phyloP scores from a whole-genome alignment of 2,113 vertebrate species.

The Phrynosoma platyrhinos region DNA sequence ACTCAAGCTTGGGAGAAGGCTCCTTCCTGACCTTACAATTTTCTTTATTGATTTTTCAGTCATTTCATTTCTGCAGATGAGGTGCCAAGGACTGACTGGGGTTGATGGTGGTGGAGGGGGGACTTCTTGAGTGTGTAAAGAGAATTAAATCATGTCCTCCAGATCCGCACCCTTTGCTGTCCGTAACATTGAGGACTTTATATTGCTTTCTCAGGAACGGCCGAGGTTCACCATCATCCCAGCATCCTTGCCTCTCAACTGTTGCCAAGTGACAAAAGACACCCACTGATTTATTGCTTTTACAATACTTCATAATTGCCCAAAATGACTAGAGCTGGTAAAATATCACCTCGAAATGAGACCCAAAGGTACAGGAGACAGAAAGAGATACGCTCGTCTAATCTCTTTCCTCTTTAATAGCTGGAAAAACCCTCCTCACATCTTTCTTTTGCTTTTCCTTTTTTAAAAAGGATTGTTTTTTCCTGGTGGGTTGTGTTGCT shows the following conservation, averaged over 20 bases:
- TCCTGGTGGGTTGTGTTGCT: too few species aligned
- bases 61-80: conserved; percentile 68
- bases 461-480: background rate
- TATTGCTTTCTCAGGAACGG: too few species aligned
- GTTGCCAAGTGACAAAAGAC: background rate
- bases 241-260: background rate
- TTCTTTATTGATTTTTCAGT: conserved; percentile 74
- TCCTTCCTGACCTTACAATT: conserved; percentile 72
- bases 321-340: background rate
- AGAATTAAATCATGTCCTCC: conserved; percentile 11
- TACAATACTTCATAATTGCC: rapidly evolving
- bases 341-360: background rate
- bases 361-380: background rate
- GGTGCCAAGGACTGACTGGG: background rate
- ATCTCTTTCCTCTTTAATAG: background rate
- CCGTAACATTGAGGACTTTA: background rate
- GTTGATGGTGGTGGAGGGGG: conserved; percentile 34
- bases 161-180: background rate
- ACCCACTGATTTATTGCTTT: background rate
- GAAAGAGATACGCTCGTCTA: background rate
- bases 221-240: too few species aligned
- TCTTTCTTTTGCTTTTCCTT: background rate
- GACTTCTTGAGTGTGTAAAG: conserved; percentile 1
- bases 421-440: background rate
- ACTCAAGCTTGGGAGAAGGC: conserved; percentile 59